Conservation (phyloP, 2,797 vertebrate genomes). For the Brotula barbata region DNA sequence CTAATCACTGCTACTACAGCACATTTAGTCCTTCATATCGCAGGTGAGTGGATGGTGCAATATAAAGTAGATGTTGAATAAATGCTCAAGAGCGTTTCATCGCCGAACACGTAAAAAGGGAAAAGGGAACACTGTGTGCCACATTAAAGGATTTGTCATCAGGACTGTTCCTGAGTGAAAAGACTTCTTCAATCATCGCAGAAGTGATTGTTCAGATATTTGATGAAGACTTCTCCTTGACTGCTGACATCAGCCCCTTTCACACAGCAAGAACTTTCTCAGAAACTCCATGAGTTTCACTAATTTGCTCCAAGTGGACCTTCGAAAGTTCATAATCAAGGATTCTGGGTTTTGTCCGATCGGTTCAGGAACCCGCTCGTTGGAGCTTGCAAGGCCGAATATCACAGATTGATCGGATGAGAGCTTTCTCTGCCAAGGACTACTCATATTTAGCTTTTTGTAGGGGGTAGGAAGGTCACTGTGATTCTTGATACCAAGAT, state of each 20-base stretch:
- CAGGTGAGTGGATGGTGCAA: slow-evolving; percentile 30
- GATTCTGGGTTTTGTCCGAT: no score
- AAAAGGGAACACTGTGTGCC: slow-evolving; percentile 8
- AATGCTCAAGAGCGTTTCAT: slow-evolving; percentile 15
- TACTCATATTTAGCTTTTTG: no score
- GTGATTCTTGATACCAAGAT: no score
- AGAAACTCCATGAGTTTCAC: no score
- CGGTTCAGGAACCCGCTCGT: no score
- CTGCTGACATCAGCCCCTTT: slow-evolving; percentile 21
- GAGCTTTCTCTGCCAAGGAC: no score
- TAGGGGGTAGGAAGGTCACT: no score
- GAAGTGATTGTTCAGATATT: slow-evolving; percentile 18
- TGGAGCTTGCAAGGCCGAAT: no score
- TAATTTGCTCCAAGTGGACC: no score
- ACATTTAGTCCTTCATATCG: slow-evolving; percentile 30
- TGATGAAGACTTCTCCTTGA: slow-evolving; percentile 36
- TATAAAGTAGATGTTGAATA: slow-evolving; percentile 25
- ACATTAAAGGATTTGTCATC: slow-evolving; percentile 33
- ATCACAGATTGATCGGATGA: no score
- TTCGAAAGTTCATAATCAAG: no score
- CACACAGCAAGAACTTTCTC: no score
- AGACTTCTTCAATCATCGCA: slow-evolving; percentile 45
- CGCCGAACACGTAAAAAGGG: slow-evolving; percentile 15
- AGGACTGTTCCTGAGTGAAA: slow-evolving; percentile 17
- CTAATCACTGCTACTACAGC: slow-evolving; percentile 40